Evolutionary conservation across 2,113 vertebrate species (phyloP).

Genomic region (Tricholaema leucomelas): DNA sequence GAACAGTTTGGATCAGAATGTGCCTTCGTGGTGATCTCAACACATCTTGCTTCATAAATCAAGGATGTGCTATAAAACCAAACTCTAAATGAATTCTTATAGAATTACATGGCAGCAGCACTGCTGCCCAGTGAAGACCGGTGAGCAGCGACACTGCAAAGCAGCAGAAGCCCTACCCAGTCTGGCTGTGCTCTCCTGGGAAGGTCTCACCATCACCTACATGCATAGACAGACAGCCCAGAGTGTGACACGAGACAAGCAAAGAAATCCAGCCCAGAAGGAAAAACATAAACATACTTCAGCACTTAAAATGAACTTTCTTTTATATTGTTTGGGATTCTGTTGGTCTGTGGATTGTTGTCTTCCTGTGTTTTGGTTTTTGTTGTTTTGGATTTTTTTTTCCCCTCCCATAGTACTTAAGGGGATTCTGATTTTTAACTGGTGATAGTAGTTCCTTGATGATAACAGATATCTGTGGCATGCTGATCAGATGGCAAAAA

Average conservation of each 20-base stretch:
- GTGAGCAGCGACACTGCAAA: neutral
- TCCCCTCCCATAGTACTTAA: neutral
- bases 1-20: neutral
- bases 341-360: neutral
- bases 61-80: neutral
- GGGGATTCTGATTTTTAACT: neutral
- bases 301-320: neutral
- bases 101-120: neutral
- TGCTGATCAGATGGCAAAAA: constrained; percentile 2
- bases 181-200: neutral
- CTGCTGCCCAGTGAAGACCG: neutral
- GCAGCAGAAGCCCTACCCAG: neutral
- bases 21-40: neutral
- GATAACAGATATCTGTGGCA: neutral
- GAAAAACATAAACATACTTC: neutral
- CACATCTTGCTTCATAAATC: neutral
- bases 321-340: no score
- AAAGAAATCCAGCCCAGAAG: neutral
- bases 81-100: neutral
- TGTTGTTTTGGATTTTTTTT: neutral
- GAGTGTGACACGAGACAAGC: neutral
- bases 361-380: neutral
- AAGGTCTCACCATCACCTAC: neutral
- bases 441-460: neutral
- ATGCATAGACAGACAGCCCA: neutral